Conservation (phyloP, 2,113 vertebrate species). For the Hippocampus abdominalis region DNA sequence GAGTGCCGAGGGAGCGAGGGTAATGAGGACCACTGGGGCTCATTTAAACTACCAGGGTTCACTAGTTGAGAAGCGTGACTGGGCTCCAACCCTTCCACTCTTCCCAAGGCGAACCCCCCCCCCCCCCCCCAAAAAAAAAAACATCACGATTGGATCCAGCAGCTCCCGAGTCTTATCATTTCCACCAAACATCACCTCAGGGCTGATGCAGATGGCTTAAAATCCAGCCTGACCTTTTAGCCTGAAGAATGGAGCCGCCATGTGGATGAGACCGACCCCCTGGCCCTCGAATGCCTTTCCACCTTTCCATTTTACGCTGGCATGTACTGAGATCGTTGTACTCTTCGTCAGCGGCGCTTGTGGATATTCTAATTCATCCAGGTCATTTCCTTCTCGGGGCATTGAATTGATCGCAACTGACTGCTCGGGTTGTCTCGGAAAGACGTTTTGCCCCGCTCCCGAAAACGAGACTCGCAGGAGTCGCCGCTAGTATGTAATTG, state of each 20-base stretch:
- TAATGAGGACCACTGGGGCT: slow-evolving; percentile 73
- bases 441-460: no score
- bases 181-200: slow-evolving; percentile 19
- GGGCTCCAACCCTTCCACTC: slow-evolving; percentile 12
- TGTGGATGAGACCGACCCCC: slow-evolving; percentile 8
- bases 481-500: no score
- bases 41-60: slow-evolving; percentile 67
- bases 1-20: slow-evolving; percentile 59
- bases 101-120: neutral
- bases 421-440: no score
- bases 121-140: no score
- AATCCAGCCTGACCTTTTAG: slow-evolving; percentile 4
- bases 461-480: no score
- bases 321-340: neutral
- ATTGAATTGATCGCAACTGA: no score
- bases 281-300: neutral
- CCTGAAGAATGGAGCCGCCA: neutral
- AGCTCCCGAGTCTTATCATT: slow-evolving; percentile 33
- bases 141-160: slow-evolving; percentile 21
- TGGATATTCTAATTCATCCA: no score
- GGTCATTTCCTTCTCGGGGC: no score
- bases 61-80: slow-evolving; percentile 52
- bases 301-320: slow-evolving; percentile 7
- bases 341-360: neutral
- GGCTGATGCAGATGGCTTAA: slow-evolving; percentile 6